These are phyloP conservation scores for Arctopsyche grandis DNA, from an alignment of 1,140 invertebrate species.

Conservation along the genomic window DNA sequence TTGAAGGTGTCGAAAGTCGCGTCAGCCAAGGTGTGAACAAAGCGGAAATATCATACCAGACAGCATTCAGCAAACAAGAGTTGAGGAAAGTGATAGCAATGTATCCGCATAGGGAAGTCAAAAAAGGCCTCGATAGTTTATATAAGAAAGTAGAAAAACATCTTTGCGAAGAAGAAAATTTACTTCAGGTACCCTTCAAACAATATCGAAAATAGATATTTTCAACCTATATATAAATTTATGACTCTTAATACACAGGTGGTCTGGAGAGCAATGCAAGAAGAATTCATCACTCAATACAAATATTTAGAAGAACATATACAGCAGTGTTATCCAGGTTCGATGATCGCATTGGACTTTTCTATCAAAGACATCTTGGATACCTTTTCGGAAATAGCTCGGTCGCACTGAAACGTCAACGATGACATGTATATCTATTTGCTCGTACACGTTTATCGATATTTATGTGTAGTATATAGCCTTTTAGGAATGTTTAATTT, in stretches of 20 bases:
- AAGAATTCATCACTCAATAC: slow-evolving; percentile 98
- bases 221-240: slow-evolving; percentile 19
- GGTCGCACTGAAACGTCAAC: slow-evolving; percentile 79
- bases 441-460: no score
- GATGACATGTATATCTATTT: background rate
- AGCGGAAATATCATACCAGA: slow-evolving; percentile 97
- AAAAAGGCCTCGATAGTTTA: slow-evolving; percentile 93
- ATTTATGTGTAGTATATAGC: no score
- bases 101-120: slow-evolving; percentile 95
- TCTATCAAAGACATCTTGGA: slow-evolving; percentile 95
- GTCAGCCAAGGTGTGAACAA: slow-evolving; percentile 94
- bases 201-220: slow-evolving; percentile 22
- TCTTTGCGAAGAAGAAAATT: slow-evolving; percentile 93
- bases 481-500: no score
- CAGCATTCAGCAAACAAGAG: slow-evolving; percentile 97
- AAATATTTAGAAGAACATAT: slow-evolving; percentile 94
- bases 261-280: slow-evolving; percentile 99
- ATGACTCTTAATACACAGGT: slow-evolving; percentile 74
- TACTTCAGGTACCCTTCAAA: slow-evolving; percentile 84
- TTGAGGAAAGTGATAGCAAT: slow-evolving; percentile 94
- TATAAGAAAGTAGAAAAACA: slow-evolving; percentile 99
- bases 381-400: slow-evolving; percentile 99
- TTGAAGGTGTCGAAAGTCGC: slow-evolving; percentile 92
- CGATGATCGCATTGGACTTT: slow-evolving; percentile 95
- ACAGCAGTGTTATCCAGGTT: slow-evolving; percentile 95